phyloP scores from a whole-genome alignment of 2,113 vertebrate genomes.

The Glaucomys volans region DNA sequence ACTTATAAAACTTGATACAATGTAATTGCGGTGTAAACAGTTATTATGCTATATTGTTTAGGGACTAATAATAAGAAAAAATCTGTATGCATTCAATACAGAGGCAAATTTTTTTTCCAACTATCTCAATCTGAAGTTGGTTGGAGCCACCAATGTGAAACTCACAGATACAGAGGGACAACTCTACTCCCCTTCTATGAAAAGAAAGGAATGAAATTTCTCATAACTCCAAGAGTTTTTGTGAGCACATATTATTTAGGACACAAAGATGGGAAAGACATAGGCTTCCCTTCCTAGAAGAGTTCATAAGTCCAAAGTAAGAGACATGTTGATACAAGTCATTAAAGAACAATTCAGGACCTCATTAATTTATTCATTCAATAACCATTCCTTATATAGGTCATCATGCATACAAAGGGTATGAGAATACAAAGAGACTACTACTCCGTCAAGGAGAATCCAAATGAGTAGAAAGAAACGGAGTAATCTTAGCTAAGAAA shows the following conservation, averaged over 20 bases:
- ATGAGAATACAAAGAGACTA: rapidly evolving
- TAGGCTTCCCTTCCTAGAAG: background rate
- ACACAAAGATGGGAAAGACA: background rate
- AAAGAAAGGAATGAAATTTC: background rate
- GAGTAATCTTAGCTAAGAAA: background rate
- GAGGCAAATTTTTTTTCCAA: background rate
- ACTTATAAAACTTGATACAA: background rate
- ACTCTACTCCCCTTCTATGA: background rate
- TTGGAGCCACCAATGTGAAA: background rate
- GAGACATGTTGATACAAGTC: background rate
- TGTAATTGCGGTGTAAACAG: background rate
- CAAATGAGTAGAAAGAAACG: background rate
- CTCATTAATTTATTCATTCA: background rate
- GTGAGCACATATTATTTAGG: background rate
- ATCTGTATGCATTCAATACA: background rate
- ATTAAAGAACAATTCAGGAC: background rate
- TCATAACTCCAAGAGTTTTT: background rate
- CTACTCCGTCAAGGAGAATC: background rate
- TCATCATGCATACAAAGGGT: background rate
- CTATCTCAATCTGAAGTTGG: background rate
- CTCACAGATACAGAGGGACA: background rate
- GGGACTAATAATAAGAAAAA: background rate
- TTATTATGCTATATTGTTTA: background rate
- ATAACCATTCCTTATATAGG: background rate
- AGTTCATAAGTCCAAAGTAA: background rate